These are phyloP conservation scores for Bufotes viridis DNA, from an alignment of 2,797 vertebrate genomes.

Conservation along the genomic window DNA sequence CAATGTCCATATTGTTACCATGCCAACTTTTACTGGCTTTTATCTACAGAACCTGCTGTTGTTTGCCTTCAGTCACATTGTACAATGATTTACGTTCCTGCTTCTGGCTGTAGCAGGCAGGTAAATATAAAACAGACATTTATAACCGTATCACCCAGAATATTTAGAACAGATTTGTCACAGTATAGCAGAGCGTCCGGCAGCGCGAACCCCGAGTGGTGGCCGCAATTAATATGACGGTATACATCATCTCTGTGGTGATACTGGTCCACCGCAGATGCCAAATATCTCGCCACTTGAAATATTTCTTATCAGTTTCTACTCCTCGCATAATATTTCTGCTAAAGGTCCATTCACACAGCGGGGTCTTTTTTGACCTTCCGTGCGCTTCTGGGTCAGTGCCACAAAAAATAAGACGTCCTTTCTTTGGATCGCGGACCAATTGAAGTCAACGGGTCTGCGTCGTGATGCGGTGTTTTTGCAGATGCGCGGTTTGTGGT, in stretches of 20 bases:
- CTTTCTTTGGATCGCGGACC: too few species aligned
- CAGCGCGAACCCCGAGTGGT: not conserved
- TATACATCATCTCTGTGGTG: not conserved
- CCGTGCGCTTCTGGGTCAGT: too few species aligned
- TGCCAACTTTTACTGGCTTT: slow-evolving; percentile 3
- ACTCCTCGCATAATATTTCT: not conserved
- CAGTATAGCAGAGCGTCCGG: too few species aligned
- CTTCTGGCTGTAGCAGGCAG: not conserved
- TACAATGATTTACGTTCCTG: not conserved
- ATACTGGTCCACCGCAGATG: not conserved
- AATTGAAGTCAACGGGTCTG: too few species aligned
- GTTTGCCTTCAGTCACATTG: not conserved
- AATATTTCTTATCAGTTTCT: not conserved
- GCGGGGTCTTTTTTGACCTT: too few species aligned
- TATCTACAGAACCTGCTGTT: slow-evolving; percentile 17
- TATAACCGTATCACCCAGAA: too few species aligned
- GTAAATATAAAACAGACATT: not conserved
- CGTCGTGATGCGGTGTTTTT: too few species aligned
- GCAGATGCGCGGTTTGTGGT: too few species aligned
- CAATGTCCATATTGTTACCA: not conserved
- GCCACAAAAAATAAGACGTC: too few species aligned
- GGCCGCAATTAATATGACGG: not conserved
- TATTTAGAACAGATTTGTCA: too few species aligned
- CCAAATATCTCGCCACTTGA: not conserved
- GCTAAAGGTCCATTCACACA: too few species aligned